A percentile compares a stretch with the other conserved stretches of the same genome.
phyloP scores from a whole-genome alignment of 2,113 vertebrate species.

The Nematolebias whitei region DNA sequence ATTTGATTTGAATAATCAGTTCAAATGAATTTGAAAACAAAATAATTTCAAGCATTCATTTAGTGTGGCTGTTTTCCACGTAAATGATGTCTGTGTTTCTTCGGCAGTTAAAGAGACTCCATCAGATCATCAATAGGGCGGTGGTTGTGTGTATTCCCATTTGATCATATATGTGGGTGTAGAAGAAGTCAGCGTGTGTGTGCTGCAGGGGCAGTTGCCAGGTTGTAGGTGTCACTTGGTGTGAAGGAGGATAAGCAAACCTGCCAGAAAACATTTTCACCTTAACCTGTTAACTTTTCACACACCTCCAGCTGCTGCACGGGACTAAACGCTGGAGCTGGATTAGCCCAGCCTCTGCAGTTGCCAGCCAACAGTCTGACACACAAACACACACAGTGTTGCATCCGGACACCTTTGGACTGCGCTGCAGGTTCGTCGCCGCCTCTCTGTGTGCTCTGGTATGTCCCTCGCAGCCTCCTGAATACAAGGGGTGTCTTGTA shows the following conservation, averaged over 20 bases:
- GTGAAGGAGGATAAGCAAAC: conserved; percentile 42
- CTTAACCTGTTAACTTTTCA: conserved; percentile 66
- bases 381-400: conserved; percentile 8
- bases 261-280: conserved; percentile 62
- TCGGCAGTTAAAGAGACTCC: background rate
- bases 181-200: conserved; percentile 19
- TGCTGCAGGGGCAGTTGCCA: conserved; percentile 15
- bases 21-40: too few relatives aligned
- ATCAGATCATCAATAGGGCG: conserved; percentile 2
- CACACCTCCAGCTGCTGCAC: conserved; percentile 55
- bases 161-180: background rate
- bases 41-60: too few relatives aligned
- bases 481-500: conserved; percentile 45
- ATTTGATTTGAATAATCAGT: too few relatives aligned
- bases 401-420: conserved; percentile 10
- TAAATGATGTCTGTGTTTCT: conserved; percentile 35
- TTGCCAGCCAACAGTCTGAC: conserved; percentile 38
- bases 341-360: conserved; percentile 56
- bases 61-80: conserved; percentile 4
- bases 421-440: background rate
- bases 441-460: background rate
- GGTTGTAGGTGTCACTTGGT: conserved; percentile 40
- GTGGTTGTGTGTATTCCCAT: background rate
- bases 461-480: conserved; percentile 18
- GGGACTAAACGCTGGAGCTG: conserved; percentile 49